A percentile compares a stretch with the other conserved stretches of the same genome.
phyloP scores from a whole-genome alignment of 2,113 vertebrate genomes.

The Gallinago undulata region DNA sequence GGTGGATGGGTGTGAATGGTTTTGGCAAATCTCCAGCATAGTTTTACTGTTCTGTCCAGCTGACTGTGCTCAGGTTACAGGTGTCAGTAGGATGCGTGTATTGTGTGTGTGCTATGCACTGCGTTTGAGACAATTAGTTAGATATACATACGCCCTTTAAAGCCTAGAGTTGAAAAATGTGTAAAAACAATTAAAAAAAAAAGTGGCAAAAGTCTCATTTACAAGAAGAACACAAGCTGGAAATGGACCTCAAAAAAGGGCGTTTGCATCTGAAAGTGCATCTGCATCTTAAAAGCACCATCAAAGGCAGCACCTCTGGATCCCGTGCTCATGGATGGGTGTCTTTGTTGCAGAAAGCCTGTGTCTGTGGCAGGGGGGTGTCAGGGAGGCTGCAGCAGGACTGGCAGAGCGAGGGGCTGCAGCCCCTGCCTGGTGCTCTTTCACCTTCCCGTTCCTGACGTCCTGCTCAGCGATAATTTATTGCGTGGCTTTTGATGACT shows the following conservation, averaged over 20 bases:
- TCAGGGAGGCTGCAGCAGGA: not conserved
- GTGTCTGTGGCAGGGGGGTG: not conserved
- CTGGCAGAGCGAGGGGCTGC: not conserved
- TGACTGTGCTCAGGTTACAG: not conserved
- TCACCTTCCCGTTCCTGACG: not conserved
- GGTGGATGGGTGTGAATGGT: not conserved
- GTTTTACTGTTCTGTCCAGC: not conserved
- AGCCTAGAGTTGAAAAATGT: not conserved
- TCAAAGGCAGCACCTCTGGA: not conserved
- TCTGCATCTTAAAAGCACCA: not conserved
- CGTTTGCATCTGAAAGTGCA: not conserved
- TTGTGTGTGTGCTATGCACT: not conserved
- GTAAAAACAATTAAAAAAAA: not conserved
- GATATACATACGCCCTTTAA: not conserved
- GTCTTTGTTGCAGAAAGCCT: not conserved
- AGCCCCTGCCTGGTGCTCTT: rapidly evolving
- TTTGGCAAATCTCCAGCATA: not conserved
- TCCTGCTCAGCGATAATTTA: not conserved
- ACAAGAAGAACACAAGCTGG: not conserved
- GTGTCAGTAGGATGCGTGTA: not conserved
- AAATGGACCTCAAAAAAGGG: not conserved
- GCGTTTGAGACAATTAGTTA: not conserved
- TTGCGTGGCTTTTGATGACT: not conserved
- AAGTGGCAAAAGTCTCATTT: not conserved
- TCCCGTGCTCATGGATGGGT: rapidly evolving